Base-by-base conservation (phyloP, 2,888 invertebrate genomes). In the Hipparchia sbordonii region DNA sequence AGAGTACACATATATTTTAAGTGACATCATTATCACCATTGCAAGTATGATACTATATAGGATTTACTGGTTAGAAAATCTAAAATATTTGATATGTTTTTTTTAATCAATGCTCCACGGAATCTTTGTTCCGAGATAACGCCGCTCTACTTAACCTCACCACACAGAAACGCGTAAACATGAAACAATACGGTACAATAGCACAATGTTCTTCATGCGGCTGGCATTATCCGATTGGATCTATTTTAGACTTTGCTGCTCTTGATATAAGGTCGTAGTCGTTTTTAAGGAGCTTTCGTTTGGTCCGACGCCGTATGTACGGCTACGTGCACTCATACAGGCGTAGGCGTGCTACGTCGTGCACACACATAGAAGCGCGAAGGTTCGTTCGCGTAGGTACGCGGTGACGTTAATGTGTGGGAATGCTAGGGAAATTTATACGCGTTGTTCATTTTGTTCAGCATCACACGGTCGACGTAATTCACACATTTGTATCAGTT, bases 131-230 rank as follows among this genome's bases (percentile, higher is more conserved):
- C 92, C 76, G 86, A 92, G 92, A 92, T 92, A 92, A 93, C 90
- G 83, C 92, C 92, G 93, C 93, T 93, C 93, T 92, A 93, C 93
- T 93, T 93, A 93, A 93, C 93, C 91, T 91, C 91, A 87, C 85
- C 91, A 92, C 92, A 93, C 92, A 92, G 89, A 91, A 87, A 88
- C 88, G 89, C 89, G 90, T 92, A 91, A 92, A 92, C 92, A 90
- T 91, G 92, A 91, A 93, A 93, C 93, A 93, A 93, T 93, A 93
- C 93, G 92, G 92, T 92, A 92, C 88, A 91, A 89, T 85, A 86
- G 87, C 83, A 89, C 92, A 89, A 89, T 84, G 85, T 86, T 89
- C 87, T 82, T 80, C 80, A 80, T 86, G 84, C 86, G 84, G 59
- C 72, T 63, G 59, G 63, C 81, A 78, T 81, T 74, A 77, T 74